These are phyloP conservation scores for Chloroceryle inda DNA, from an alignment of 2,797 vertebrate species.

Conservation along the genomic window DNA sequence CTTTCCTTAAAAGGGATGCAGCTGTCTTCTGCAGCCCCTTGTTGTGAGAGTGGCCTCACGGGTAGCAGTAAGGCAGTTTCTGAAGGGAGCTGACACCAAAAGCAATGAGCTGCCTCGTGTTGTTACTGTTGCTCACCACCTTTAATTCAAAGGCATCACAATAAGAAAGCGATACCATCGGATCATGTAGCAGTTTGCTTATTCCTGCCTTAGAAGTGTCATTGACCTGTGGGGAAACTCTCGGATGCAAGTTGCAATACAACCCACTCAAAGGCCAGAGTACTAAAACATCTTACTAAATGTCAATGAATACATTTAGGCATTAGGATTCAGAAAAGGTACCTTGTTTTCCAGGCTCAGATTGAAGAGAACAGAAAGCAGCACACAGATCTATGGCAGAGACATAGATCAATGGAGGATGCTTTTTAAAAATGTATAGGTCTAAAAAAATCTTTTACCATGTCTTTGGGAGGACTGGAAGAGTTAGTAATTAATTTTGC, in stretches of 20 bases:
- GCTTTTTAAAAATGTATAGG: conserved; percentile 2
- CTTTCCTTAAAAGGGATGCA: neutral
- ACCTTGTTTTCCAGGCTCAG: conserved; percentile 1
- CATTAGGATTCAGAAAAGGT: conserved; percentile 33
- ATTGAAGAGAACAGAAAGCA: conserved; percentile 34
- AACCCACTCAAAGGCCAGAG: conserved; percentile 66
- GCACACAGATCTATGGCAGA: neutral
- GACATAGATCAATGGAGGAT: conserved; percentile 35
- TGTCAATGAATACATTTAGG: conserved; percentile 71
- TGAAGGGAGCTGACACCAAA: neutral
- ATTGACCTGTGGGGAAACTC: conserved; percentile 22
- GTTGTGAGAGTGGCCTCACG: neutral
- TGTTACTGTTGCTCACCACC: neutral
- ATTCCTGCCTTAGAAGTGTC: neutral
- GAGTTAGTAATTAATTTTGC: conserved; percentile 44
- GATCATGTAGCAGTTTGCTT: neutral
- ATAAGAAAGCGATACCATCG: neutral
- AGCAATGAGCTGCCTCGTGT: neutral
- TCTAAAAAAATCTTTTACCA: conserved; percentile 65
- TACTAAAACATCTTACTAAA: conserved; percentile 66
- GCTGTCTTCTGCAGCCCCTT: neutral
- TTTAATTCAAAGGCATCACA: neutral
- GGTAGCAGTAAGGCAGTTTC: neutral
- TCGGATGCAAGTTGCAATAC: neutral
- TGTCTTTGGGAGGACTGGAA: conserved; percentile 1